These are phyloP conservation scores for Denticeps clupeoides DNA, from an alignment of 2,797 vertebrate genomes.

Conservation along the genomic window DNA sequence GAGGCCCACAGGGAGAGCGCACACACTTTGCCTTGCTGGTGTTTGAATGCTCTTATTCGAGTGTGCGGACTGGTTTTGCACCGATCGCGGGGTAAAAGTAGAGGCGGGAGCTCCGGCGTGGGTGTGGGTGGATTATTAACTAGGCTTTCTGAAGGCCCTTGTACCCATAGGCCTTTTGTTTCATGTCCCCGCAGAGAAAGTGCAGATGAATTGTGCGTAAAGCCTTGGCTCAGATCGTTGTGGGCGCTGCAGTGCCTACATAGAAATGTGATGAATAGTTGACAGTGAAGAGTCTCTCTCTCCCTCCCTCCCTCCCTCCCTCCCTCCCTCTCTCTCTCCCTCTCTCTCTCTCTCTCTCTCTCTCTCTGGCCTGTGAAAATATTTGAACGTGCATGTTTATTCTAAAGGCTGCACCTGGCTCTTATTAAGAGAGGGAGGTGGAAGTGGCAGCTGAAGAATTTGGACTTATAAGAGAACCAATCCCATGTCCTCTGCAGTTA, in stretches of 20 bases:
- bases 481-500: neutral
- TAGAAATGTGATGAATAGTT: conserved; percentile 29
- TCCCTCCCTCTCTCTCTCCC: conserved; percentile 23
- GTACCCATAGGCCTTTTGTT: conserved; percentile 27
- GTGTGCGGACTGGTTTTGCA: too few relatives aligned
- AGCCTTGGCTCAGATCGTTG: conserved; percentile 27
- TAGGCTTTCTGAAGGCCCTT: conserved; percentile 23
- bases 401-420: conserved; percentile 34
- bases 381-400: conserved; percentile 34
- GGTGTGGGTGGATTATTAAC: conserved; percentile 30
- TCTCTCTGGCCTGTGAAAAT: conserved; percentile 29
- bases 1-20: too few relatives aligned
- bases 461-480: conserved; percentile 8
- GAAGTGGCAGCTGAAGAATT: conserved; percentile 28
- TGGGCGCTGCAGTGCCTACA: conserved; percentile 15
- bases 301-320: conserved; percentile 20
- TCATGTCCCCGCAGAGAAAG: conserved; percentile 24
- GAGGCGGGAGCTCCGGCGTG: conserved; percentile 5
- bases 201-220: conserved; percentile 24
- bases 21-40: too few relatives aligned
- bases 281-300: conserved; percentile 32
- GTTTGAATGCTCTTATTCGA: too few relatives aligned
- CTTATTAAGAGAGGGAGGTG: conserved; percentile 27
- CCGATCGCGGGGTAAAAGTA: conserved; percentile 6
- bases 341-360: conserved; percentile 24